Evolutionary conservation across 1,140 invertebrate genomes (phyloP), one percentile per base, ranked within the genome.

Genomic region (Lepidurus packardi): DNA sequence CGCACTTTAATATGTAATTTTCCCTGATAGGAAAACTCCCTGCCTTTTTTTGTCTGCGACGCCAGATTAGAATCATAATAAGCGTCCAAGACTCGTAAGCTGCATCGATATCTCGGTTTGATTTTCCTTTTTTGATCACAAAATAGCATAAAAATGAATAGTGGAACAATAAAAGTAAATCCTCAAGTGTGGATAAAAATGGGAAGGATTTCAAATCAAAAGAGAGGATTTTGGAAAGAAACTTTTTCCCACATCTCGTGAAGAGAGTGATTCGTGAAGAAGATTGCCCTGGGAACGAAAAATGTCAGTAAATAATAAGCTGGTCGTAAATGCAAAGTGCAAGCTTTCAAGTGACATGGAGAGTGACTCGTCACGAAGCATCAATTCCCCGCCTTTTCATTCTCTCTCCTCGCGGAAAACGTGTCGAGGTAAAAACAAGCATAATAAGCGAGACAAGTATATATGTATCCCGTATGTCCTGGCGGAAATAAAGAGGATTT

Each of bases 301-400:
- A 65, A 65, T 65, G 21, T 65, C 16, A 65, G 53, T 16, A 65
- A 65, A 65, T 65, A 65, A 65, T 65, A 65, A 65, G 53, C 53
- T 65, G 13, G 53, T 65, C 53, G 13, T 65, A 65, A 65, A 65
- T 65, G 21, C 21, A 21, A 65, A n/a, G 53, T 65, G 53, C 53
- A 65, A 65, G 9, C 53, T 65, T 65, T 65, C 53, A 65, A 65
- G 53, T 65, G 53, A 65, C 53, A 65, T 65, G 53, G 16, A 65
- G 53, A 34, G 16, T 65, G 21, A 65, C 8, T 9, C 53, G 53
- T 65, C 53, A 65, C 53, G 53, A 65, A 65, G 13, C 8, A 7
- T 65, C 53, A n/a, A 65, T 21, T 13, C 21, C 21, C 16, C 21
- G 53, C 21, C 53, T 65, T 16, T 65, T 65, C 7, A 1, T 65